Evolutionary conservation across 2,888 invertebrate species (phyloP), one percentile per base, ranked within the genome.

Genomic region (Oithona nana): DNA sequence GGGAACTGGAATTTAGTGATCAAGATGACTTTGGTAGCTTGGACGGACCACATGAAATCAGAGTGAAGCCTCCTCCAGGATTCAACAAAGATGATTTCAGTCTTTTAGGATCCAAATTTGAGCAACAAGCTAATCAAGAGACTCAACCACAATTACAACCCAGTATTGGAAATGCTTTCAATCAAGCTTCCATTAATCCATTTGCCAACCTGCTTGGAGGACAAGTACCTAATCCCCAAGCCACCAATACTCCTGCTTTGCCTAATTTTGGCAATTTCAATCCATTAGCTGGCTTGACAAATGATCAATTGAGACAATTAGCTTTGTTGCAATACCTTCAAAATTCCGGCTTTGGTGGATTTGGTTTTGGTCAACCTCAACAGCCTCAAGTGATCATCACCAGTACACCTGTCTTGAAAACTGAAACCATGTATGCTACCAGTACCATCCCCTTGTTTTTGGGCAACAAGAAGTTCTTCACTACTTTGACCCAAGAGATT

Each of bases 1-100:
- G 68, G n/a, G 89, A 89, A 70, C 76, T 88, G 57, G 88, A 89
- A 69, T 87, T 88, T 67, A 86, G 86, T 0, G 88, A 88, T 68
- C 82, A 84, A 65, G 83, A 62, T 28, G 56, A 62, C 20, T 54
- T 30, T 39, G n/a, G n/a, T 13, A 49, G 60, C 28, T 30, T 65
- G 30, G 64, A 63, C 6, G 61, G 57, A 16, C 51, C 63, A 11
- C 56, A 28, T 28, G 64, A 57, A 26, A 63, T 64, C 6, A 63
- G 67, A 28, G 65, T 66, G 6, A 65, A 56, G 13, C 67, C 67
- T 3, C 67, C 67, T 11, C 63, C 66, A 16, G 66, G 66, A 16
- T 66, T 66, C 55, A 56, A 57, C 24, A 29, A 58, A 31, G 61
- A 64, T 28, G 67, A 66, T 54, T 55, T 66, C 3, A 59, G 63